These are phyloP conservation scores for Scophthalmus maximus DNA, from an alignment of 2,113 vertebrate species.

Conservation along the genomic window DNA sequence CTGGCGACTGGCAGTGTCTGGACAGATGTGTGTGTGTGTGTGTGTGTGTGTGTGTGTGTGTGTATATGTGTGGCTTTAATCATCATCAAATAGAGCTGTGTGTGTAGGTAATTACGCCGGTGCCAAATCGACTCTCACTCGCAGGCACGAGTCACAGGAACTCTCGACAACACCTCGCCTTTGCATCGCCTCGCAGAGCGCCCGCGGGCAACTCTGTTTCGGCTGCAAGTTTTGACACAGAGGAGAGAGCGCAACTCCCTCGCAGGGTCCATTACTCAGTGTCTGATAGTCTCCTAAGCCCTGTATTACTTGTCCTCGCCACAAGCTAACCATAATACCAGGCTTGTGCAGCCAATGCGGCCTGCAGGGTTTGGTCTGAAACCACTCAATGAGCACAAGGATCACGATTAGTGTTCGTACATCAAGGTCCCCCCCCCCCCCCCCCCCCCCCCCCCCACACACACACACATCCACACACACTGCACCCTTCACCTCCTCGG, in stretches of 20 bases:
- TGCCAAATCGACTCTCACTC: slow-evolving; percentile 78
- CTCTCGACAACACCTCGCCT: slow-evolving; percentile 46
- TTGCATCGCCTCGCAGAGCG: slow-evolving; percentile 46
- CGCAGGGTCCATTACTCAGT: slow-evolving; percentile 61
- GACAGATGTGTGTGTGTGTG: slow-evolving; percentile 57
- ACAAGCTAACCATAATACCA: slow-evolving; percentile 80
- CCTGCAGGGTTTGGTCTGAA: slow-evolving; percentile 68
- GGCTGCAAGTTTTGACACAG: slow-evolving; percentile 70
- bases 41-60: slow-evolving; percentile 43
- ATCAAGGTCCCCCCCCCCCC: slow-evolving; percentile 31
- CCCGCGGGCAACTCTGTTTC: slow-evolving; percentile 57
- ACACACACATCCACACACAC: slow-evolving; percentile 6
- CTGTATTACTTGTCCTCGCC: slow-evolving; percentile 68
- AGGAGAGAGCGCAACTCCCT: slow-evolving; percentile 33
- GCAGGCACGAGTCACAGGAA: slow-evolving; percentile 58
- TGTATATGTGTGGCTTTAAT: slow-evolving; percentile 73
- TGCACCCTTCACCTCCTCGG: slow-evolving; percentile 15
- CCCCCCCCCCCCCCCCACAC: neutral
- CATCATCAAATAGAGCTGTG: slow-evolving; percentile 78
- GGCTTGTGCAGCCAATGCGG: slow-evolving; percentile 73
- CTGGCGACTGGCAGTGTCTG: slow-evolving; percentile 75
- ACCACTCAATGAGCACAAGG: slow-evolving; percentile 68
- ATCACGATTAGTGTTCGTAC: slow-evolving; percentile 66
- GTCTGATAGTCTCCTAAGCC: slow-evolving; percentile 61
- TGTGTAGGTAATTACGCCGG: slow-evolving; percentile 80